Conservation (phyloP, 1,140 invertebrate species). For the Drosophila takahashii region DNA sequence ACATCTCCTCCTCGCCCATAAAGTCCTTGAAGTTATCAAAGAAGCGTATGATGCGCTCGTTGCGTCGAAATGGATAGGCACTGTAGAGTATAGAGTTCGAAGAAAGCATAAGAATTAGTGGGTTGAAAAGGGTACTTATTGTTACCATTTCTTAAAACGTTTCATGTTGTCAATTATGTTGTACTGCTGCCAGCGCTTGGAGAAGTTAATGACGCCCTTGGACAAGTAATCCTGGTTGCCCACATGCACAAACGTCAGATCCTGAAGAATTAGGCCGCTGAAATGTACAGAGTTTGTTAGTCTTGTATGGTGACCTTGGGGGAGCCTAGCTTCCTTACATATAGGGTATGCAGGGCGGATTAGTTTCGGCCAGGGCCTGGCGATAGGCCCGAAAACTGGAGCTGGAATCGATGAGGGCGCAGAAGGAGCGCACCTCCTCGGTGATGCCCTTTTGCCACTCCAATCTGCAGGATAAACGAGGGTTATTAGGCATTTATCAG, state of each 20-base stretch:
- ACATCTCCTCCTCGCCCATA: slow-evolving; percentile 97
- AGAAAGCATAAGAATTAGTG: too few species aligned
- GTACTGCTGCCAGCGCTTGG: slow-evolving; percentile 99
- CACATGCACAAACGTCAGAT: slow-evolving; percentile 99
- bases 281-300: slow-evolving; percentile 57
- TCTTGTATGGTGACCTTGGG: too few species aligned
- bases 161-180: slow-evolving; percentile 99
- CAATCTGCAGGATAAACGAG: slow-evolving; percentile 86
- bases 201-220: slow-evolving; percentile 97
- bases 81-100: slow-evolving; percentile 62
- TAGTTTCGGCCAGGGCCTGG: slow-evolving; percentile 95
- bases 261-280: slow-evolving; percentile 98
- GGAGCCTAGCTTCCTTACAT: slow-evolving; percentile 89
- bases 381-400: slow-evolving; percentile 98
- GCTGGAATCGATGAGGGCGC: slow-evolving; percentile 97
- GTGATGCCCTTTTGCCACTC: slow-evolving; percentile 98
- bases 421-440: slow-evolving; percentile 97
- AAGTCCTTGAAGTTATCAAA: slow-evolving; percentile 99
- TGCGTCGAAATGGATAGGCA: slow-evolving; percentile 94
- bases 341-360: slow-evolving; percentile 99
- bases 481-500: too few species aligned
- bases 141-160: slow-evolving; percentile 96
- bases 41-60: slow-evolving; percentile 96
- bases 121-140: background rate
- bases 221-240: slow-evolving; percentile 96